Percentiles rank a stretch among this genome's conserved stretches.
Conservation (phyloP, 2,888 invertebrate genomes). For the Carpatolechia fugitivella region DNA sequence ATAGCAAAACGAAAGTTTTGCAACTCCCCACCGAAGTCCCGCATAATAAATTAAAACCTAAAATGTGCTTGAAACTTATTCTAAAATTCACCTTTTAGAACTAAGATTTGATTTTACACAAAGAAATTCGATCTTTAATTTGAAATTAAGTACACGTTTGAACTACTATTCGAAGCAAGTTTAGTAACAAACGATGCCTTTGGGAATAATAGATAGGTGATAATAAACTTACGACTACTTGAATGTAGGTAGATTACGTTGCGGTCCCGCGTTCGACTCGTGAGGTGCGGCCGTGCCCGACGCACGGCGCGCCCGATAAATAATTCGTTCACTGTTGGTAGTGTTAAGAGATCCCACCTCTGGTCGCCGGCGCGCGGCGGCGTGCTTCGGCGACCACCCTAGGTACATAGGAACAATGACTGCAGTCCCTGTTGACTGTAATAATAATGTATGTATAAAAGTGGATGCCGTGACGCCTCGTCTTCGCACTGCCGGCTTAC, state of each 20-base stretch:
- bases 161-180: neutral
- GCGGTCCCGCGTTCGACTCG: neutral
- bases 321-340: constrained; percentile 44
- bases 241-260: constrained; percentile 11
- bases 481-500: constrained; percentile 62
- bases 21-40: neutral
- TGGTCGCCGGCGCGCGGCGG: constrained; percentile 38
- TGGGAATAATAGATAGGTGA: no score
- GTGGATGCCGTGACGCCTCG: constrained; percentile 74
- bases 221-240: constrained; percentile 20
- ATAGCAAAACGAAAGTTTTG: neutral
- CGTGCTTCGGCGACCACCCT: constrained; percentile 52
- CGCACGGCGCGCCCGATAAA: no score
- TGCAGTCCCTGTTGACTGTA: constrained; percentile 62
- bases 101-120: neutral
- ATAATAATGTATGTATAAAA: constrained; percentile 61
- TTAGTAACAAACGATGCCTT: neutral
- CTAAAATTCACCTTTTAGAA: neutral
- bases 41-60: neutral
- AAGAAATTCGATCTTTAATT: neutral
- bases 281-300: constrained; percentile 20
- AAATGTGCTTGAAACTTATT: neutral
- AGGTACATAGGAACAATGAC: constrained; percentile 52
- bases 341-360: constrained; percentile 62
- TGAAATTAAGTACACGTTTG: neutral